Base-by-base conservation (phyloP, 2,113 vertebrate species). In the Bubalus kerabau region DNA sequence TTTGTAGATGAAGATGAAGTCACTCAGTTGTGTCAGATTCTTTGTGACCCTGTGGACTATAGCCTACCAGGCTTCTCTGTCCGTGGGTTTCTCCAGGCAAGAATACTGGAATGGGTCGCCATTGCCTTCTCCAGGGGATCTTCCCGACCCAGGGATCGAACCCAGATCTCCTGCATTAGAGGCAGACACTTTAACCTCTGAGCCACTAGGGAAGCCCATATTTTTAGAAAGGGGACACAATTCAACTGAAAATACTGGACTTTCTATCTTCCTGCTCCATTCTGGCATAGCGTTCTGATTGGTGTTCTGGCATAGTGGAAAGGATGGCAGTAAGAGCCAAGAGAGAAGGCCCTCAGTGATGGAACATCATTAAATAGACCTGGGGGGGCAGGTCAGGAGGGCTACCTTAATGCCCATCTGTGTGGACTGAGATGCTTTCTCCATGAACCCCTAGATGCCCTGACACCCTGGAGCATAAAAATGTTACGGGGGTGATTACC, bases 41-140 rank as follows among this genome's bases (percentile, higher is more conserved):
- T 60, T 60, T 30, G 59, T 0, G 28, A 60, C 59, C 59, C 59
- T 0, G 1, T 62, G 59, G 28, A 62, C 59, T 30, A 30, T 30
- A 62, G 28, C 28, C 59, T 62, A 62, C 28, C 28, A 62, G 59
- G 6, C 59, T 62, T 62, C 59, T 62, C 59, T 0, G 2, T 62
- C 59, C 59, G 14, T 15, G 28, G 28, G 28, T 15, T 30, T 62
- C 59, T 62, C 59, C 59, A 62, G 59, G 59, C 13, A 62, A 62
- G 59, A 30, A 62, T 62, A 62, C 28, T 30, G 59, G 59, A 62
- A 28, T 62, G 28, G 59, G 28, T 30, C 15, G 28, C 28, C 59
- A 62, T 62, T 62, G 2, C 59, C 28, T 62, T 30, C 59, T 15
- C 59, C 59, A 62, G 28, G 59, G 59, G 59, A 62, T 30, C 59